Conservation (phyloP, 2,888 invertebrate species). For the Dryococelus australis region DNA sequence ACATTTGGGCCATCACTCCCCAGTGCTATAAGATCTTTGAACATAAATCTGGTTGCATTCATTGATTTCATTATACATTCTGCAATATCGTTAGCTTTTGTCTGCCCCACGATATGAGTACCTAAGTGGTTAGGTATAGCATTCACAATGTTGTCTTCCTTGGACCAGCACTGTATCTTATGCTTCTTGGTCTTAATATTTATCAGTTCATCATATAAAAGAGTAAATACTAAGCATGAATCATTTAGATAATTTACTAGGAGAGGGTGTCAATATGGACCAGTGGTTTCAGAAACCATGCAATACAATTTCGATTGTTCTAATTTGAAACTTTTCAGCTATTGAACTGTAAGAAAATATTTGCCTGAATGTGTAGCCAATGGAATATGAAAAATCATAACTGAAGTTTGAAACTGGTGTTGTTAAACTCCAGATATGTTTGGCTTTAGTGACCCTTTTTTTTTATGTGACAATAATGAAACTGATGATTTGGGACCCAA, state of each 20-base stretch:
- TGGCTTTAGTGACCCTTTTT: neutral
- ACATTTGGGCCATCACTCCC: no score
- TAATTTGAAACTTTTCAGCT: neutral
- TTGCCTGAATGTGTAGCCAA: neutral
- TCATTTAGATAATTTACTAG: neutral
- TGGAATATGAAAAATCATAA: neutral
- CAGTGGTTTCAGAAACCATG: neutral
- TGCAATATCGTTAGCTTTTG: no score
- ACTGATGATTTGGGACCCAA: neutral
- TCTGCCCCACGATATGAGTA: no score
- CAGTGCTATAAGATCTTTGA: no score
- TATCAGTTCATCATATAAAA: conserved; percentile 27
- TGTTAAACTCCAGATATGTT: neutral
- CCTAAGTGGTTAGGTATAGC: no score
- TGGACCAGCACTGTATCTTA: no score
- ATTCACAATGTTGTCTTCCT: no score
- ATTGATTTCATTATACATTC: no score
- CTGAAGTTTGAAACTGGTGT: neutral
- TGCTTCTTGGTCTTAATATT: no score
- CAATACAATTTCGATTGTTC: neutral
- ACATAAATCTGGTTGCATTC: no score
- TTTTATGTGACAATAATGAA: neutral
- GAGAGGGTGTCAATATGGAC: neutral
- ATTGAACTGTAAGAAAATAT: neutral
- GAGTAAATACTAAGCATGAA: neutral